Evolutionary conservation across 2,888 invertebrate species (phyloP), one percentile per base, ranked within the genome.

Genomic region (Coleophora deauratella): DNA sequence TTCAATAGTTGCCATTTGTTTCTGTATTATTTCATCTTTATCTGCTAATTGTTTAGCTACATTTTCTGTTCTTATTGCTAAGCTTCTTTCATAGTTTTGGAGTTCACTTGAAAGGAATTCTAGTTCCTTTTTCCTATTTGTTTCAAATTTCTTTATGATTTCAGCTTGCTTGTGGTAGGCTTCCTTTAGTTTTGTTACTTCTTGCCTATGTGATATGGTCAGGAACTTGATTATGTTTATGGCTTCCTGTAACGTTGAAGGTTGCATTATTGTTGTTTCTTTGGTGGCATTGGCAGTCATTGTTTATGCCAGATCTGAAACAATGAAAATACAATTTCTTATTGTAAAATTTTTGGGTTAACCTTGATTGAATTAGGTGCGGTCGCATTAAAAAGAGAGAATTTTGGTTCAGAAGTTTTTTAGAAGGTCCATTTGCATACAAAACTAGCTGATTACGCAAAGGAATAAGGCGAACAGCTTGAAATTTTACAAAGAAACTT

Each of bases 161-260:
- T 75, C 75, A 6, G 72, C 58, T 55, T 84, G 84, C 63, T 81
- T 84, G 13, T 65, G 54, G 44, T 70, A 59, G 35, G 72, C 57
- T 48, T 82, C 77, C 55, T 72, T 79, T 35, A 81, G 57, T 55
- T 65, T 77, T n/a, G 55, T 45, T 37, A 79, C 67, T 68, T 85
- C 85, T 63, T 78, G 70, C 62, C 79, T 82, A 57, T 85, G 85
- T 56, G 85, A 69, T 45, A 76, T 74, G 50, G 70, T 76, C 37
- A 85, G 63, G 61, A 84, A 85, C 62, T 80, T 82, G 47, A 85
- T 84, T 43, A 79, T 65, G 57, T 85, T 85, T 52, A 78, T 66
- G 47, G 85, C 85, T 59, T 85, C 85, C 57, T 84, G 85, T 40
- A 85, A 55, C 39, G 79, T 73, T 47, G 75, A 58, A 34, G 82